Percentiles rank a stretch among this genome's conserved stretches.
Conservation (phyloP, 1,140 invertebrate species). For the Hermetia illucens region DNA sequence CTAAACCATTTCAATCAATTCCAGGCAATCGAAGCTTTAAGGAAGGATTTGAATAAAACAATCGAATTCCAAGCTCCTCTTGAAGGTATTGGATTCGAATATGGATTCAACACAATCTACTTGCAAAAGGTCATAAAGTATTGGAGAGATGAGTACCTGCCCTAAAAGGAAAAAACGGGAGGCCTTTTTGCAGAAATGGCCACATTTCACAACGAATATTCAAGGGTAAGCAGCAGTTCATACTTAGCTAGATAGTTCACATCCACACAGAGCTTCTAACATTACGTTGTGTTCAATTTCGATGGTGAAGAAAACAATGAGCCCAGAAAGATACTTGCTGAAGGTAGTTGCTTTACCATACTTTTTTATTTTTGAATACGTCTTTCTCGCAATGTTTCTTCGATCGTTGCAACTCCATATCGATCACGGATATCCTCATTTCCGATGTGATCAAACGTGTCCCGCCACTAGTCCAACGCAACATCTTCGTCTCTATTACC, state of each 20-base stretch:
- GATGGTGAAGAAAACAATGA: too few species aligned
- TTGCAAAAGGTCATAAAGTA: slow-evolving; percentile 50
- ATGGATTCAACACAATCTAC: slow-evolving; percentile 60
- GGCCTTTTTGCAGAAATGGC: slow-evolving; percentile 50
- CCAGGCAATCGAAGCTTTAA: slow-evolving; percentile 17
- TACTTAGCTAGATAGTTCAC: neutral
- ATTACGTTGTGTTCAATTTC: too few species aligned
- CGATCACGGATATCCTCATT: too few species aligned
- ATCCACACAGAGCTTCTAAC: slow-evolving; percentile 5
- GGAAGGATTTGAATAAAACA: slow-evolving; percentile 13
- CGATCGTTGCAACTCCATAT: too few species aligned
- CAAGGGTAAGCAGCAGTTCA: slow-evolving; percentile 34
- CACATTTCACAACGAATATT: slow-evolving; percentile 59
- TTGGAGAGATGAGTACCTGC: slow-evolving; percentile 57
- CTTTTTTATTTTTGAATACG: too few species aligned
- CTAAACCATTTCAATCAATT: neutral
- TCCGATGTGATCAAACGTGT: too few species aligned
- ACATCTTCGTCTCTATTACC: too few species aligned
- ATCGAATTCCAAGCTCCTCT: slow-evolving; percentile 33
- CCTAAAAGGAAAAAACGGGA: slow-evolving; percentile 51
- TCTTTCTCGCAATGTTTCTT: too few species aligned
- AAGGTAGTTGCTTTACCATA: too few species aligned
- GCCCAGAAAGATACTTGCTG: too few species aligned
- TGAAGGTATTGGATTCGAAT: slow-evolving; percentile 51
- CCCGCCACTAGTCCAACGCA: too few species aligned